These are phyloP conservation scores for Biston stratarius DNA, from an alignment of 2,888 invertebrate species.

Conservation along the genomic window DNA sequence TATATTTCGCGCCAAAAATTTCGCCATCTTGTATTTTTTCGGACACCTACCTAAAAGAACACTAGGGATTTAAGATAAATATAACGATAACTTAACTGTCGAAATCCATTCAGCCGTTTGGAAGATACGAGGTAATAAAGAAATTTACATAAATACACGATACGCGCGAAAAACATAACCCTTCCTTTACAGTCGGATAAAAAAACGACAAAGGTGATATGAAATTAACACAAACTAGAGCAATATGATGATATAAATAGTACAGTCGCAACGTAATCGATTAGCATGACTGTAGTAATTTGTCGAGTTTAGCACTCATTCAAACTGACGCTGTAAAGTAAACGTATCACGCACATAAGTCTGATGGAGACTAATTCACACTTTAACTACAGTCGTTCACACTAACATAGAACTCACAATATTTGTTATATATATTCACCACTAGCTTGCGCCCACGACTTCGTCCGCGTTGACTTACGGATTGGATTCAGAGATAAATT, in stretches of 20 bases:
- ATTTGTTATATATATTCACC: conserved; percentile 14
- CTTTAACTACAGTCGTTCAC: conserved; percentile 18
- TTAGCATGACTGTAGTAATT: conserved; percentile 13
- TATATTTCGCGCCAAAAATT: too few relatives aligned
- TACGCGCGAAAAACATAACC: too few relatives aligned
- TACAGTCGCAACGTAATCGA: conserved; percentile 7
- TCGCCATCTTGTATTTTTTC: too few relatives aligned
- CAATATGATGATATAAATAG: not conserved
- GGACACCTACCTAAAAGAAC: too few relatives aligned
- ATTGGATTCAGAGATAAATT: too few relatives aligned
- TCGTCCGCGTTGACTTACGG: too few relatives aligned
- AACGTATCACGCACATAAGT: conserved; percentile 1
- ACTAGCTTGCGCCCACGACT: too few relatives aligned
- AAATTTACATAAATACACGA: too few relatives aligned
- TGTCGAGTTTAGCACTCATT: conserved; percentile 6
- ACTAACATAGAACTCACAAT: conserved; percentile 25
- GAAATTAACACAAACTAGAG: not conserved
- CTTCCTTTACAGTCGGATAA: conserved; percentile 2
- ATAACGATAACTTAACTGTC: too few relatives aligned
- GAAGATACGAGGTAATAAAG: too few relatives aligned
- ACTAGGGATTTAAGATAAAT: too few relatives aligned
- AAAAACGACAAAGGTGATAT: conserved; percentile 2
- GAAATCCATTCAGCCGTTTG: too few relatives aligned
- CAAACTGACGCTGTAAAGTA: conserved; percentile 4
- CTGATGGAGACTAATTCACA: conserved; percentile 25